Evolutionary conservation across 2,888 invertebrate genomes (phyloP), one percentile per base, ranked within the genome.

Genomic region (Callimorpha dominula): DNA sequence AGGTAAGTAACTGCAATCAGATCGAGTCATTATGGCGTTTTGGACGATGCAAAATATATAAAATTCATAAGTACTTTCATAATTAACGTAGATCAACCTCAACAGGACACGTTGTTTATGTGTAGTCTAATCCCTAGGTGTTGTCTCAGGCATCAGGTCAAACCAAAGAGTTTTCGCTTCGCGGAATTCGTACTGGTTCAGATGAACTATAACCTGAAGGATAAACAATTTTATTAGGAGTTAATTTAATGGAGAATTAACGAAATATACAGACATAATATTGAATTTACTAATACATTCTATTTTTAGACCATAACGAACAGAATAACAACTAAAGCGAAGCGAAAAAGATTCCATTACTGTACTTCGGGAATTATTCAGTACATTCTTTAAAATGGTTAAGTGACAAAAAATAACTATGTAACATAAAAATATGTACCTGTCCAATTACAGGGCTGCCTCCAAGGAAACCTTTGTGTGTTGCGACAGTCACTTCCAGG

Each of bases 401-500:
- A 40, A 40, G 31, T 40, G 31, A 6, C 14, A 57, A 20, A n/a
- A 9, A 52, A n/a, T 31, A 31, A 12, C 20, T 17, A 15, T 31
- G 5, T 20, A 40, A 15, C 8, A 8, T 40, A 12, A 40, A 15
- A 4, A 49, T 74, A 71, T 75, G 89, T 71, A 98, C 97, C 96
- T 98, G 98, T 84, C 98, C 98, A 91, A 98, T 97, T 66, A 98
- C 96, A 50, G 98, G 98, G 90, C 97, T 98, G 80, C 98, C 97
- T n/a, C 97, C 97, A 64, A 98, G 96, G 92, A 98, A 97, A 74
- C 98, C 97, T 88, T 98, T 98, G 90, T 98, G 98, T 20, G 99
- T 98, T 85, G 98, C 97, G 46, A 99, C 98, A 0, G 98, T 98
- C 50, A 99, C 96, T 92, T 99, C 98, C 74, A 99, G 94, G 73